Evolutionary conservation across 2,888 invertebrate genomes (phyloP), one percentile per base, ranked within the genome.

Genomic region (Protophormia terraenovae): DNA sequence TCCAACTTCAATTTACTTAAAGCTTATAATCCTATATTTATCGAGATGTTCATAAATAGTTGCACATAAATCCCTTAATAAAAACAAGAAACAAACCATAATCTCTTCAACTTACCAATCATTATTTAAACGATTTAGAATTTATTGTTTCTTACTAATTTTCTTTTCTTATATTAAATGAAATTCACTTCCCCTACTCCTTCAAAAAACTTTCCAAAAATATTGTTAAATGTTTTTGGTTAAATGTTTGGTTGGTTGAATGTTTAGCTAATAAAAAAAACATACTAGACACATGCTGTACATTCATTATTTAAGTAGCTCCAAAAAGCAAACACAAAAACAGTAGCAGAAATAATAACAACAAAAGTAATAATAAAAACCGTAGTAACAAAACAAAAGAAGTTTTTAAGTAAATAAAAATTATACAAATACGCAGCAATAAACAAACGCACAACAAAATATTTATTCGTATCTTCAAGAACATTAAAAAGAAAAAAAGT

Each of bases 281-380:
- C 1, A 66, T 53, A 27, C 64, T 12, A 66, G 53, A 41, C 64
- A 64, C 53, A 53, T 53, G 50, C 24, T 62, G 12, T 19, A 64
- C 53, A 29, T 76, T 55, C 35, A 76, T 64, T 64, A 41, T 24
- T 64, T 41, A 64, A 64, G 64, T n/a, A 41, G 55, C 55, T 27
- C 2, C 10, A 10, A 45, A 3, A n/a, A 41, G 7, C 32, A 32
- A 32, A 47, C 47, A 47, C 19, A 19, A 2, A 6, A 41, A 41
- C n/a, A 12, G 3, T 45, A 27, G 24, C 27, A 64, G 14, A n/a
- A 38, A 53, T 16, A 50, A 71, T 12, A 71, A 55, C 14, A 71
- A 16, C n/a, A 32, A 41, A 24, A 41, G 24, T 8, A 64, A 24
- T 35, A 53, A 64, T 19, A 60, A 60, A 32, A 32, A 14, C 60